Base-by-base conservation (phyloP, 2,888 invertebrate genomes). In the Coecobrya sp. region DNA sequence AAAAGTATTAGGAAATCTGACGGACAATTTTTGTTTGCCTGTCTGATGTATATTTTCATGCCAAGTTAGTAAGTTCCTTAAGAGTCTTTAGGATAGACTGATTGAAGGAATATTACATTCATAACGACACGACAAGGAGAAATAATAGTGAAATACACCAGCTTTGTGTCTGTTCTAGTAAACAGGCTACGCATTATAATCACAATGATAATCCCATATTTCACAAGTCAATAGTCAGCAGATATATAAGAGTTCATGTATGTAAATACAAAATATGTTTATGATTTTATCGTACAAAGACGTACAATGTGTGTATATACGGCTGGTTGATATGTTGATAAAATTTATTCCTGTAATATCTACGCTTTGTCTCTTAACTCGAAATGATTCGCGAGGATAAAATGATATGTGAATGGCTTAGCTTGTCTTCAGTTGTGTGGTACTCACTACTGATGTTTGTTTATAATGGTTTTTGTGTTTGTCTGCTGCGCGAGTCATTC, bases 201-300 rank as follows among this genome's bases (percentile, higher is more conserved):
- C 62, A 42, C 7, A 10, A 55, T 30, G 45, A 59, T 84, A 90
- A 82, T 90, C 73, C 30, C 62, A 85, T 85, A 73, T 84, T 42
- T 81, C 89, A 89, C 89, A 68, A 84, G 89, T 59, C 84, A 84
- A 59, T 89, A 82, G 79, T 79, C 30, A 27, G 49, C n/a, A 62
- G 8, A 36, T 19, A 42, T 36, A 42, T 42, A 52, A 76, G 73
- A 42, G 42, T 16, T 42, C 42, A 42, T 42, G 30, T 13, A 11
- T 76, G 25, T 45, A 22, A 16, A 22, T n/a, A 70, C 4, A 22
- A 19, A 49, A 49, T 22, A 49, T 49, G 45, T 7, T 45, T 8
- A 76, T 16, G 3, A 49, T 25, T 36, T 36, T 36, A 36, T 36
- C 36, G 36, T 36, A 7, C 36, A 4, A 7, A 36, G 36, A n/a